Evolutionary conservation across 2,888 invertebrate species (phyloP).

Genomic region (Drosophila mettleri): DNA sequence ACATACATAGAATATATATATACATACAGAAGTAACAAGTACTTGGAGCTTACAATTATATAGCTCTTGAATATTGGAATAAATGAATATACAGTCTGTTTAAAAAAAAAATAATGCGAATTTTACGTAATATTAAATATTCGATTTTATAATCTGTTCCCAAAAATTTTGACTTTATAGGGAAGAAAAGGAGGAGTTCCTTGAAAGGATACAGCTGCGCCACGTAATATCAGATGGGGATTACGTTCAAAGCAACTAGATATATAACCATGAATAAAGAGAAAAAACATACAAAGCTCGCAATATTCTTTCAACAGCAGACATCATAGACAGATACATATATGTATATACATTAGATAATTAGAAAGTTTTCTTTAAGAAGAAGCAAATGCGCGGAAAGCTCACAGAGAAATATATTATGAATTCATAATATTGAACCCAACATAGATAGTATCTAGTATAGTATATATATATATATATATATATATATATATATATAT

Average conservation of each 20-base stretch:
- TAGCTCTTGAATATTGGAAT: not conserved
- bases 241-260: not conserved
- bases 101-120: no score
- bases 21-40: no score
- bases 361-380: not conserved
- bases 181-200: not conserved
- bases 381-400: slow-evolving; percentile 33
- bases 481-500: not conserved
- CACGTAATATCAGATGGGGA: not conserved
- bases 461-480: not conserved
- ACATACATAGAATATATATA: no score
- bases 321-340: not conserved
- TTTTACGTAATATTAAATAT: no score
- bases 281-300: not conserved
- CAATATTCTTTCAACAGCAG: not conserved
- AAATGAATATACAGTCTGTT: no score
- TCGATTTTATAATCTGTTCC: no score
- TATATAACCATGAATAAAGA: not conserved
- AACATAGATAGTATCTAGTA: slow-evolving; percentile 17
- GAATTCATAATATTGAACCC: not conserved
- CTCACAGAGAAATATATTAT: slow-evolving; percentile 16
- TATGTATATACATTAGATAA: not conserved
- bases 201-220: not conserved
- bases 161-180: no score
- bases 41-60: not conserved